phyloP scores from a whole-genome alignment of 2,113 vertebrate genomes.

The Pollimyrus isidori region DNA sequence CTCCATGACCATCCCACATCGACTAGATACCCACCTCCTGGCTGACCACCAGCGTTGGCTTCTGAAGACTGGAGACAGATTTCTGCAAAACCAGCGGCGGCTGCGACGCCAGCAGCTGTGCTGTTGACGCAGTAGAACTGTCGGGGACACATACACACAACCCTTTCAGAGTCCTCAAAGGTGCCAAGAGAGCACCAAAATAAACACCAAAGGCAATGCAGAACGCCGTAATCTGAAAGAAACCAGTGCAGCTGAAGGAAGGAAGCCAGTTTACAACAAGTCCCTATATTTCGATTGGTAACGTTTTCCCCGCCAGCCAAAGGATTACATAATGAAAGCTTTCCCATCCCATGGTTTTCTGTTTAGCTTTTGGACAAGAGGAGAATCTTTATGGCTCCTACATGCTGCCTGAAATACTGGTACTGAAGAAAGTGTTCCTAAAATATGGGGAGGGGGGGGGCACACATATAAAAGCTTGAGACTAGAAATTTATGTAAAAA shows the following conservation, averaged over 20 bases:
- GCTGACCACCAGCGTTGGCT: conserved; percentile 79
- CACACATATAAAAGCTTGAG: background rate
- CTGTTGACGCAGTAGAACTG: conserved; percentile 89
- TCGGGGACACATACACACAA: conserved; percentile 1
- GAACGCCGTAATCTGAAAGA: background rate
- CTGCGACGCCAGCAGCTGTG: conserved; percentile 97
- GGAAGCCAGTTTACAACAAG: background rate
- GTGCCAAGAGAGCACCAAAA: background rate
- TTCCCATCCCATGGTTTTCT: background rate
- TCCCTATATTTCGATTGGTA: background rate
- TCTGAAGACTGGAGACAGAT: conserved; percentile 99
- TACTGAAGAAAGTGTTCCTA: background rate
- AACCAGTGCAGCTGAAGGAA: background rate
- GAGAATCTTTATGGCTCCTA: background rate
- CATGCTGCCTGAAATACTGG: background rate
- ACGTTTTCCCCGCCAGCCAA: background rate
- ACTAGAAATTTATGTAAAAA: background rate
- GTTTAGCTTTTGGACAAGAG: background rate
- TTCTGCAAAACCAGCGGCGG: conserved; percentile 97
- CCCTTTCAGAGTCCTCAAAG: background rate
- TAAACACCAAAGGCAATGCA: background rate
- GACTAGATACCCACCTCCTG: conserved; percentile 72
- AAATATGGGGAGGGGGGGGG: background rate
- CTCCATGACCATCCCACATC: background rate
- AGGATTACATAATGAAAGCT: background rate